phyloP scores from a whole-genome alignment of 2,797 vertebrate species.

The Spheniscus humboldti region DNA sequence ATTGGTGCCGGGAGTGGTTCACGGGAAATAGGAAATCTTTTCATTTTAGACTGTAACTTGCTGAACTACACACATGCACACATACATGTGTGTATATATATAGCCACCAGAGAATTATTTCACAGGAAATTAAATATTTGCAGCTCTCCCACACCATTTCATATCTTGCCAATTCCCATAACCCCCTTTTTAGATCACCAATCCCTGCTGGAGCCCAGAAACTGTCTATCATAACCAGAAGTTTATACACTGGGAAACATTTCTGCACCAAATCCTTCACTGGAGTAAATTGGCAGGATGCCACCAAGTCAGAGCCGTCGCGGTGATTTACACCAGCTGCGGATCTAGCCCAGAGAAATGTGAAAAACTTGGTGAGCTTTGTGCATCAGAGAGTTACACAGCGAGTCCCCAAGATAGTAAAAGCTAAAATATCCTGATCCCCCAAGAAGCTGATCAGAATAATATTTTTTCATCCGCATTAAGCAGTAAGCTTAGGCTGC shows the following conservation, averaged over 20 bases:
- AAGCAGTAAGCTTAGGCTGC: neutral
- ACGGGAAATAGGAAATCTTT: neutral
- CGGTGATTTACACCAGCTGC: slow-evolving; percentile 19
- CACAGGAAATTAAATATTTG: slow-evolving; percentile 58
- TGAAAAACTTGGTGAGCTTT: neutral
- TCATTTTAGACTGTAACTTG: neutral
- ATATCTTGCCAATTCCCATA: slow-evolving; percentile 53
- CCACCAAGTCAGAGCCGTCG: neutral
- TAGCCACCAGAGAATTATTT: slow-evolving; percentile 42
- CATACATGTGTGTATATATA: neutral
- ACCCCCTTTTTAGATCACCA: slow-evolving; percentile 38
- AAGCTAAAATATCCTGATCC: slow-evolving; percentile 19
- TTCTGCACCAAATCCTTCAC: slow-evolving; percentile 43
- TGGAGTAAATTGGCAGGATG: slow-evolving; percentile 19
- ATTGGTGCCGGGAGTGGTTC: neutral
- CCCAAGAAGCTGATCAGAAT: neutral
- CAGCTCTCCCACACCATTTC: slow-evolving; percentile 38
- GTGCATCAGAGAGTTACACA: neutral
- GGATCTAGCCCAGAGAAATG: neutral
- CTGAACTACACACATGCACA: neutral
- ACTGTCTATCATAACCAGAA: slow-evolving; percentile 54
- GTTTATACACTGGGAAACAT: slow-evolving; percentile 56
- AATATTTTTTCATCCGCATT: neutral
- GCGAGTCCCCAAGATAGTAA: neutral
- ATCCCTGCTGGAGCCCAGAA: slow-evolving; percentile 12